phyloP scores from a whole-genome alignment of 1,140 invertebrate genomes.

The Drosophila lacertosa region DNA sequence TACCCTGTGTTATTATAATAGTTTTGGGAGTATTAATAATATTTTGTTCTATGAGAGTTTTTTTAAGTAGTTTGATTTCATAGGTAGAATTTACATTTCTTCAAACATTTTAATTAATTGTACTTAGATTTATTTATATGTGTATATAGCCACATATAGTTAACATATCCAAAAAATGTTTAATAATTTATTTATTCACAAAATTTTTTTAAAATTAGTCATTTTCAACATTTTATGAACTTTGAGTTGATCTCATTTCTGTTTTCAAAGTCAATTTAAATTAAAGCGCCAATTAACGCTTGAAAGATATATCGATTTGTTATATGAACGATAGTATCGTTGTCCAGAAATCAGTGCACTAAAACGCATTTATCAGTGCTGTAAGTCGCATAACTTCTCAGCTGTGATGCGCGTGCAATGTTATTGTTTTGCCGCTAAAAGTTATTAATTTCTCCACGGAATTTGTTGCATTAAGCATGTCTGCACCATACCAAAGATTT shows the following conservation, averaged over 20 bases:
- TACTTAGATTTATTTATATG: no score
- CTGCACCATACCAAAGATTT: slow-evolving; percentile 89
- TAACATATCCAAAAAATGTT: no score
- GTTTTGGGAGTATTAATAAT: no score
- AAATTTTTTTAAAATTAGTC: no score
- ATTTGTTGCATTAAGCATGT: slow-evolving; percentile 81
- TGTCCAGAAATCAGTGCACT: not conserved
- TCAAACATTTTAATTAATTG: not conserved
- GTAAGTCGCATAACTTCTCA: slow-evolving; percentile 8
- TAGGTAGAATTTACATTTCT: not conserved
- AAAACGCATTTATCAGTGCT: not conserved
- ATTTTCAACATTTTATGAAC: no score
- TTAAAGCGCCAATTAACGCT: not conserved
- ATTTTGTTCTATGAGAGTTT: no score
- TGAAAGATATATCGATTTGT: not conserved
- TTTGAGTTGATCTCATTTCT: no score
- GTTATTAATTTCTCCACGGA: slow-evolving; percentile 1
- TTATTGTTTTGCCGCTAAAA: slow-evolving; percentile 48
- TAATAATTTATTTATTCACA: no score
- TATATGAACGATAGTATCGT: slow-evolving; percentile 7
- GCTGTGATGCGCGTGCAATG: slow-evolving; percentile 41
- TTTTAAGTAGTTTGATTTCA: no score
- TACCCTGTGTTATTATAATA: slow-evolving; percentile 21
- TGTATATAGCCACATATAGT: no score
- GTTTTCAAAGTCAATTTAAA: not conserved